Conservation (phyloP, 2,113 vertebrate species). For the Orcinus orca region DNA sequence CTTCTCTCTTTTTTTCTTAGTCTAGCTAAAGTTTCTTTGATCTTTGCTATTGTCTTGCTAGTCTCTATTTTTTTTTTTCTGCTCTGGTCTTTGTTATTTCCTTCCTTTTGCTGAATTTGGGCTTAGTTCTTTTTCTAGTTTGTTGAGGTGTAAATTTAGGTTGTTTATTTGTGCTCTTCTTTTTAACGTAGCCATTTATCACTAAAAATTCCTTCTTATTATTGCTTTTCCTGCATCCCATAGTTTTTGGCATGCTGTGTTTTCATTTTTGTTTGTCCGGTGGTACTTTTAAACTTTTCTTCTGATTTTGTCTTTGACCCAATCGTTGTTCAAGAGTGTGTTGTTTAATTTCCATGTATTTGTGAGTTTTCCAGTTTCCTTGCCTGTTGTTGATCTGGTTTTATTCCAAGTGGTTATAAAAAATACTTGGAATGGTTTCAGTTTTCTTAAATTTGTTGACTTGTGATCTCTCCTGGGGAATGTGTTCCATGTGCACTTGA, state of each 20-base stretch:
- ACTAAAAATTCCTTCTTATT: neutral
- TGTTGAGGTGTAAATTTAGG: neutral
- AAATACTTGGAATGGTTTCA: neutral
- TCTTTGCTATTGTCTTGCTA: neutral
- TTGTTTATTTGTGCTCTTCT: neutral
- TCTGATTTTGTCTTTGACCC: neutral
- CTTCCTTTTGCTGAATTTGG: neutral
- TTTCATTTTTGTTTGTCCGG: neutral
- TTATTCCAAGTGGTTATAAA: neutral
- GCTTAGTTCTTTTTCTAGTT: neutral
- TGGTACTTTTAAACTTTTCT: neutral
- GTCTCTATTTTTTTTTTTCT: neutral
- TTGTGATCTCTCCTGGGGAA: neutral
- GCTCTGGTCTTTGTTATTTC: neutral
- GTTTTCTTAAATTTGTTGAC: neutral
- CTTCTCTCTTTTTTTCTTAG: neutral
- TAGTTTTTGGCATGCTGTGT: neutral
- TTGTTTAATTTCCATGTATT: neutral
- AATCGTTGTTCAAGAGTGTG: neutral
- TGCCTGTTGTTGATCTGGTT: neutral
- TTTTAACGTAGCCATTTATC: neutral
- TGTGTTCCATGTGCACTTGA: neutral
- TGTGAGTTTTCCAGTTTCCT: neutral
- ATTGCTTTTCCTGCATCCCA: neutral
- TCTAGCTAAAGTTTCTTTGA: neutral